These are phyloP conservation scores for Pachliopta kotzebuea DNA, from an alignment of 2,888 invertebrate genomes.

Conservation along the genomic window DNA sequence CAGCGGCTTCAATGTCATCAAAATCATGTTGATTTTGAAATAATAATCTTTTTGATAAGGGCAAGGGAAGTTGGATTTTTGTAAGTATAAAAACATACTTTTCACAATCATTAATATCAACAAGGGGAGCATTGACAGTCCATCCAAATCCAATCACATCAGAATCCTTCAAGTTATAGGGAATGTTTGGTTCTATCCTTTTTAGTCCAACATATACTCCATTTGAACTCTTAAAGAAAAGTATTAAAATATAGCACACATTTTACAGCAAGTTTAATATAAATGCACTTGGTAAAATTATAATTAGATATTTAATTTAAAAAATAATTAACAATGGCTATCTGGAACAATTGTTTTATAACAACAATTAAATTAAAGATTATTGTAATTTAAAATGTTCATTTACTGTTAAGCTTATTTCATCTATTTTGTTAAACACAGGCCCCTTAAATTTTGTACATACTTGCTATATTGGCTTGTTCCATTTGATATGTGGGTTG, in stretches of 20 bases:
- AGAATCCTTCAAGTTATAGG: conserved; percentile 54
- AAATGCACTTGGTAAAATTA: not conserved
- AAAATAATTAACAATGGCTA: not conserved
- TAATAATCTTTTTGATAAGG: conserved; percentile 45
- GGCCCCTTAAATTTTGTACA: no score
- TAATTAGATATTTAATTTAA: not conserved
- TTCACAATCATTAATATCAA: conserved; percentile 52
- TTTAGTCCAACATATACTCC: conserved; percentile 77
- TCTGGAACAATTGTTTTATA: no score
- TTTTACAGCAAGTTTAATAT: conserved; percentile 7
- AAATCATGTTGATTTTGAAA: conserved; percentile 55
- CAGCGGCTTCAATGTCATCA: conserved; percentile 47
- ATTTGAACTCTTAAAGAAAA: conserved; percentile 75
- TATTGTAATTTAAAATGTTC: no score
- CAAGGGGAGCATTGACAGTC: conserved; percentile 49
- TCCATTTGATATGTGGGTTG: no score
- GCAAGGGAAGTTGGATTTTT: conserved; percentile 38
- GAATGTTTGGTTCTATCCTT: conserved; percentile 55
- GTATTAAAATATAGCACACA: not conserved
- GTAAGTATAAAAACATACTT: conserved; percentile 63
- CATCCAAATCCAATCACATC: conserved; percentile 81
- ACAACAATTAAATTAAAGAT: no score
- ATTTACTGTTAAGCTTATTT: no score
- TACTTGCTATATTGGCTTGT: no score
- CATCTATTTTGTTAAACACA: no score